phyloP scores from a whole-genome alignment of 2,113 vertebrate species.

The Orthonyx spaldingii region DNA sequence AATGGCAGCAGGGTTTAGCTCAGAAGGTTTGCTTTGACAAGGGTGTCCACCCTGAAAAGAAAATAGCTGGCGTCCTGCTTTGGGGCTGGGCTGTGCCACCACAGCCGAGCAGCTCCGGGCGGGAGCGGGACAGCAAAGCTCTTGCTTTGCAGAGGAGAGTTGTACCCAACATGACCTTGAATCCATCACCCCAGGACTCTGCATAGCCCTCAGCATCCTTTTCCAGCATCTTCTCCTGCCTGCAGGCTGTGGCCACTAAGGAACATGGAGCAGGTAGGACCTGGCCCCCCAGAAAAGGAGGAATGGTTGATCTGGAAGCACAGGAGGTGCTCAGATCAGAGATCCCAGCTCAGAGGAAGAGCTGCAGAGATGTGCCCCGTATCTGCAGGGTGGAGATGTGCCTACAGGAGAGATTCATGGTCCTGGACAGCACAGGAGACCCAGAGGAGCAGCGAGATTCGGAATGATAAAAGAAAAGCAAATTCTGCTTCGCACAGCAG shows the following conservation, averaged over 20 bases:
- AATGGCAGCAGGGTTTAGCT: not conserved
- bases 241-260: not conserved
- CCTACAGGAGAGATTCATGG: not conserved
- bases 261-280: not conserved
- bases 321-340: not conserved
- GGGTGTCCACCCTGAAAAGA: not conserved
- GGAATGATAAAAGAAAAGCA: not conserved
- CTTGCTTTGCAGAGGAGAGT: not conserved
- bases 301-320: not conserved
- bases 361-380: not conserved
- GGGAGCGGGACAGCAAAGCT: not conserved
- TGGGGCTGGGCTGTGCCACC: fast-evolving
- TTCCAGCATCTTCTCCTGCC: not conserved
- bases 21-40: not conserved
- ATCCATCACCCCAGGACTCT: not conserved
- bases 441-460: not conserved
- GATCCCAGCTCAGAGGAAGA: not conserved
- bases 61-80: not conserved
- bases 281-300: not conserved
- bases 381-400: not conserved
- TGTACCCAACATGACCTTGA: not conserved
- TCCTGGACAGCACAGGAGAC: not conserved
- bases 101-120: fast-evolving
- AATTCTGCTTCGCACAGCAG: not conserved
- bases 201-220: fast-evolving